Conservation (phyloP, 2,113 vertebrate species). For the Bombycilla garrulus region DNA sequence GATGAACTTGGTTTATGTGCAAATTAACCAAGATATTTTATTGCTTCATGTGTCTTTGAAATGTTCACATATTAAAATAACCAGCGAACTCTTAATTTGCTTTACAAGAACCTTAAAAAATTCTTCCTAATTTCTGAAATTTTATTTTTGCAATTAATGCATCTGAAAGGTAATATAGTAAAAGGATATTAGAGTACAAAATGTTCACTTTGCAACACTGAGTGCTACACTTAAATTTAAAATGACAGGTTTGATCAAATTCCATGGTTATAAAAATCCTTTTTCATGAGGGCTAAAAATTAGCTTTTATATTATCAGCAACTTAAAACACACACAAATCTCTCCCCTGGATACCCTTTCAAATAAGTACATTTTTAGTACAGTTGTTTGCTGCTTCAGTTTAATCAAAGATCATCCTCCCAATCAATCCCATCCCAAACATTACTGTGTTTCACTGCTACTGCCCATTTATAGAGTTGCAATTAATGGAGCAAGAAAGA, state of each 20-base stretch:
- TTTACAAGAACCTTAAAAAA: not conserved
- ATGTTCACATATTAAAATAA: not conserved
- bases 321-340: not conserved
- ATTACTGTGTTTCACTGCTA: not conserved
- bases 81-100: not conserved
- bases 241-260: not conserved
- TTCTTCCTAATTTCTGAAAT: not conserved
- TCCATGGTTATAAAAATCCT: not conserved
- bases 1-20: slow-evolving; percentile 7
- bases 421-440: not conserved
- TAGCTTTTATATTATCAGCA: not conserved
- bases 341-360: not conserved
- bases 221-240: not conserved
- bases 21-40: not conserved
- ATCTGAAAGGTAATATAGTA: not conserved
- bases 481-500: not conserved
- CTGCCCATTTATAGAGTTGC: not conserved
- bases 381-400: not conserved
- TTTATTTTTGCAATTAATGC: not conserved
- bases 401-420: not conserved
- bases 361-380: not conserved
- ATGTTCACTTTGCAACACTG: not conserved
- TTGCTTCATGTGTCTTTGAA: not conserved
- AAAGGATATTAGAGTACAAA: not conserved
- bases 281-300: not conserved